phyloP scores from a whole-genome alignment of 2,113 vertebrate genomes.

The Pelecanus crispus region DNA sequence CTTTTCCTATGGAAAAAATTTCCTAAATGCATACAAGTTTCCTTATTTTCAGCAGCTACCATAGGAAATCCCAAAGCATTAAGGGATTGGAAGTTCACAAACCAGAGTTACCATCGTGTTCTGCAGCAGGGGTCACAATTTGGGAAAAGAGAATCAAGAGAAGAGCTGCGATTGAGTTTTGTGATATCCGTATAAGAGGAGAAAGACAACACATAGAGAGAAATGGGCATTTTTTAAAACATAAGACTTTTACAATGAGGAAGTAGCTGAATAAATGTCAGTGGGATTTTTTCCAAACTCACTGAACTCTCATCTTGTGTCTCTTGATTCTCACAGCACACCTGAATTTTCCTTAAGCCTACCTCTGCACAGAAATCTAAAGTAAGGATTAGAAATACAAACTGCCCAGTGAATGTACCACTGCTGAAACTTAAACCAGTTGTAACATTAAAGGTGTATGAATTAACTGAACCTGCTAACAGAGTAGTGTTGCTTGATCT shows the following conservation, averaged over 20 bases:
- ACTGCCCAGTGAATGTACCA: background rate
- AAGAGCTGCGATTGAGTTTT: background rate
- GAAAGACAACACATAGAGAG: background rate
- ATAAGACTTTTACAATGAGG: background rate
- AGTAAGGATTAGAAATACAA: background rate
- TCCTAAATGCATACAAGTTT: background rate
- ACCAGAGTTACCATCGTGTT: background rate
- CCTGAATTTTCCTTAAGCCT: background rate
- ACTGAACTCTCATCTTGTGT: background rate
- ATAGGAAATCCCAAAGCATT: background rate
- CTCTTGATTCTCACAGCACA: background rate
- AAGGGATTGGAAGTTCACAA: background rate
- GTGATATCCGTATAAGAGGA: background rate
- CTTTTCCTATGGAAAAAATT: background rate
- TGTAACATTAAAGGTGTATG: background rate
- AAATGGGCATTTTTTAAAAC: background rate
- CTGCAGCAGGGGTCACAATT: background rate
- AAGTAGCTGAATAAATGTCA: background rate
- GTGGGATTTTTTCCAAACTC: background rate
- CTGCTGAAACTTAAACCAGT: background rate
- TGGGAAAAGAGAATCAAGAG: background rate
- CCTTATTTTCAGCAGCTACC: background rate
- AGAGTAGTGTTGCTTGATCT: background rate
- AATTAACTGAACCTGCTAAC: background rate
- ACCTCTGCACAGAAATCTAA: background rate